Evolutionary conservation across 1,140 invertebrate genomes (phyloP), one percentile per base, ranked within the genome.

Genomic region (Aphis craccivora): DNA sequence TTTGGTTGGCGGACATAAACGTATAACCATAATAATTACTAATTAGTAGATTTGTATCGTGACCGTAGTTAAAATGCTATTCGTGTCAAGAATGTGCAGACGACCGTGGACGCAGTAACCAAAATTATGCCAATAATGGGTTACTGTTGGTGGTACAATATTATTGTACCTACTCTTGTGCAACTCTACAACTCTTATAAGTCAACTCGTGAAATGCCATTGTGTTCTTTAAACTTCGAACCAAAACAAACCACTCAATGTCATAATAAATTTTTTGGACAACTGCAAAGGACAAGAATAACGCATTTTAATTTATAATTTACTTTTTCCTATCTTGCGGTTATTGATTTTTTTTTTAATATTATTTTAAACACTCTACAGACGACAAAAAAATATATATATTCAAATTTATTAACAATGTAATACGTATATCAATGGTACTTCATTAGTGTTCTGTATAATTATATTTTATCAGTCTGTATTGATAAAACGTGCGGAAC

Each of bases 261-360:
- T n/a, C 30, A 18, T n/a, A n/a, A 76, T 76, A 76, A 18, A 76
- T 76, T 76, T 76, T n/a, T 76, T 35, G 30, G 60, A 76, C 60
- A 76, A 76, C 60, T 76, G 60, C 30, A 76, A 76, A 76, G 30
- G 60, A 76, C 60, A 76, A 76, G 30, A 76, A 76, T 76, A 76
- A 76, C 60, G 60, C 60, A 30, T 76, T 76, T 76, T 76, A 76
- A 76, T 76, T 76, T 76, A n/a, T 76, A 76, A n/a, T 76, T 76
- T 67, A n/a, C 60, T 67, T n/a, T 76, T 2, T 30, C n/a, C 5
- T 76, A 14, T 76, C 14, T 14, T 76, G 60, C n/a, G 14, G n/a
- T 76, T 76, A 76, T 76, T 76, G 60, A 76, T 76, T 76, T 76
- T 76, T 76, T 76, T 76, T n/a, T n/a, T 76, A 20, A 76, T 76